These are phyloP conservation scores for Cryptops parisi DNA, from an alignment of 2,888 invertebrate genomes.

Conservation along the genomic window DNA sequence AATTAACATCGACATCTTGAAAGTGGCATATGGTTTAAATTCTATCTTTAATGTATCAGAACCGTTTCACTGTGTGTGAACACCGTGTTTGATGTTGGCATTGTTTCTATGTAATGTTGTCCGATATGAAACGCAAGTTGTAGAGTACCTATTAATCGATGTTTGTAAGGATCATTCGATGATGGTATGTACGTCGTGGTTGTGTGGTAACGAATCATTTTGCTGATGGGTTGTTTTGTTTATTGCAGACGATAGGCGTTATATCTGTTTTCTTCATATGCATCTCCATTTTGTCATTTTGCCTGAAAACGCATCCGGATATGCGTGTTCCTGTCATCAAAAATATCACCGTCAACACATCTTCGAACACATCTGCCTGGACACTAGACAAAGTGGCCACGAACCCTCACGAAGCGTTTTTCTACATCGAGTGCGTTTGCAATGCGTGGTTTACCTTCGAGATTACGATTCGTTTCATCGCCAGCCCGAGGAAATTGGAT, in stretches of 20 bases:
- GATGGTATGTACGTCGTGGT: no score
- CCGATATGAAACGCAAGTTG: no score
- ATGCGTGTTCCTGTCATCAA: slow-evolving; percentile 75
- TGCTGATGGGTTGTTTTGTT: no score
- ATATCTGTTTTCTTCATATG: slow-evolving; percentile 99
- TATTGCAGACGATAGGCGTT: slow-evolving; percentile 86
- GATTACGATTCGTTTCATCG: slow-evolving; percentile 68
- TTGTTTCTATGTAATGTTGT: no score
- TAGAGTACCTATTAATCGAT: no score
- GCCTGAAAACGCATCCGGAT: slow-evolving; percentile 98
- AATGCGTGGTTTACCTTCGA: slow-evolving; percentile 99
- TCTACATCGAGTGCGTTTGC: slow-evolving; percentile 96
- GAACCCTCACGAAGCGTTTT: slow-evolving; percentile 93
- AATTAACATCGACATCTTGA: no score
- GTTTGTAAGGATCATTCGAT: no score
- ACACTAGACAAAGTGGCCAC: slow-evolving; percentile 72
- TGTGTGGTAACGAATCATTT: no score
- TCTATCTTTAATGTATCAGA: no score
- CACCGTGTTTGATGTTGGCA: no score
- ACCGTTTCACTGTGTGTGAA: no score
- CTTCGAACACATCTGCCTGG: slow-evolving; percentile 60
- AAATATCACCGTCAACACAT: slow-evolving; percentile 61
- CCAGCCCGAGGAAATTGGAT: slow-evolving; percentile 83
- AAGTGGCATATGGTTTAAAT: no score
- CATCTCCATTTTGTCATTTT: slow-evolving; percentile 97